Evolutionary conservation across 2,113 vertebrate species (phyloP).

Genomic region (Tupaia chinensis): DNA sequence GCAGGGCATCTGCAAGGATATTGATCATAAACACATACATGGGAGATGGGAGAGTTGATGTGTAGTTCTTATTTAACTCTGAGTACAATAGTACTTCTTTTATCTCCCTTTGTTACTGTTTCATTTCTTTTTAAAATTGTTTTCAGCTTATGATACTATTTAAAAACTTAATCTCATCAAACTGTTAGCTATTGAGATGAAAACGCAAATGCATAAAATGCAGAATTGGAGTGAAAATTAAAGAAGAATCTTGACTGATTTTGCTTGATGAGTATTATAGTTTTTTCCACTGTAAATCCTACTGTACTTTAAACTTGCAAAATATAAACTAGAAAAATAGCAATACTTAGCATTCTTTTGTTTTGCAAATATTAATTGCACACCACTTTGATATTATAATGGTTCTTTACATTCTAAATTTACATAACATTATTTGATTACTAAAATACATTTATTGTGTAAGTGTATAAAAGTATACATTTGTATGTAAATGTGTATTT

Average conservation of each 20-base stretch:
- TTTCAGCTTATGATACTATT: not conserved
- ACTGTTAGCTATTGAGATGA: not conserved
- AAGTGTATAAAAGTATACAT: not conserved
- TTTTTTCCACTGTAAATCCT: not conserved
- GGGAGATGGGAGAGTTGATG: no score
- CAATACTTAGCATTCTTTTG: not conserved
- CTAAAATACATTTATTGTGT: not conserved
- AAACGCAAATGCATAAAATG: not conserved
- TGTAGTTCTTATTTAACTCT: not conserved
- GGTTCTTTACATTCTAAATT: constrained; percentile 7
- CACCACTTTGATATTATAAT: not conserved
- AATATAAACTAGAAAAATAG: not conserved
- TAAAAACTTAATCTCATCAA: not conserved
- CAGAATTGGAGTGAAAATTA: not conserved
- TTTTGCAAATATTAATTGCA: not conserved
- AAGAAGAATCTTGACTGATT: not conserved
- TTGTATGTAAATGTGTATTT: not conserved
- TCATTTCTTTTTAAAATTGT: not conserved
- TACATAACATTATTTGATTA: not conserved
- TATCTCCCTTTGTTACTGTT: not conserved
- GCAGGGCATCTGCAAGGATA: not conserved
- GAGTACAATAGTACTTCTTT: not conserved
- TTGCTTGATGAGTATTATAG: not conserved
- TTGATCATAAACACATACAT: not conserved
- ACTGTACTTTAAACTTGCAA: not conserved